phyloP scores from a whole-genome alignment of 2,888 invertebrate genomes.

The Ophion costatus region DNA sequence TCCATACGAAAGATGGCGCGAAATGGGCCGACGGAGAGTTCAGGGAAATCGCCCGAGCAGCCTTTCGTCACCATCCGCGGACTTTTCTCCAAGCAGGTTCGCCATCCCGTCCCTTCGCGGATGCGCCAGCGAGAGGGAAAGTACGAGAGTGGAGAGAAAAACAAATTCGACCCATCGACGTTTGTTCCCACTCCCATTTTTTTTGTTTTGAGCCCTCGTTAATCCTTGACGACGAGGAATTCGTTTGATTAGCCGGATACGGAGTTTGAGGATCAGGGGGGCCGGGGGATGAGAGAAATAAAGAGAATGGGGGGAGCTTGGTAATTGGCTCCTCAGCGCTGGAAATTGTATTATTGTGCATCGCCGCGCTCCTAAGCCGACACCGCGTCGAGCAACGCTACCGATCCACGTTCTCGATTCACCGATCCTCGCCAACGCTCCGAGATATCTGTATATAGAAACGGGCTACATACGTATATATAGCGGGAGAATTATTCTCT shows the following conservation, averaged over 20 bases:
- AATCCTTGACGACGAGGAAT: slow-evolving; percentile 26
- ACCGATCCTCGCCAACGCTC: slow-evolving; percentile 3
- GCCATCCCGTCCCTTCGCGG: too few species aligned
- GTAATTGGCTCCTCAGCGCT: slow-evolving; percentile 56
- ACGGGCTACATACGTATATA: slow-evolving; percentile 17
- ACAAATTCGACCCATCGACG: too few species aligned
- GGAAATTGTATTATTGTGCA: slow-evolving; percentile 55
- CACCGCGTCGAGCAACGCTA: slow-evolving; percentile 49
- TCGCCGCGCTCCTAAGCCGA: slow-evolving; percentile 39
- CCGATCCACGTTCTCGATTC: slow-evolving; percentile 57
- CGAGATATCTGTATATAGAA: slow-evolving; percentile 1
- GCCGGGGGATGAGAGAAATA: slow-evolving; percentile 6
- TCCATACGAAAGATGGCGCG: too few species aligned
- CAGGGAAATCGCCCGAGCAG: too few species aligned
- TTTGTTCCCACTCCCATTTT: too few species aligned
- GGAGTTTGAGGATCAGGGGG: background rate
- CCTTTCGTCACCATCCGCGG: too few species aligned
- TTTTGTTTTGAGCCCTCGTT: slow-evolving; percentile 3
- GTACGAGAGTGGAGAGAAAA: too few species aligned
- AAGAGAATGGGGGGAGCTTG: background rate
- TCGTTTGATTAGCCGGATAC: slow-evolving; percentile 42
- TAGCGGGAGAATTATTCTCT: slow-evolving; percentile 44
- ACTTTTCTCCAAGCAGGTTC: too few species aligned
- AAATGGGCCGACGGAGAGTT: too few species aligned
- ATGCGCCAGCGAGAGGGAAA: too few species aligned